Evolutionary conservation across 2,797 vertebrate species (phyloP).

Genomic region (Petrocephalus sullivani): DNA sequence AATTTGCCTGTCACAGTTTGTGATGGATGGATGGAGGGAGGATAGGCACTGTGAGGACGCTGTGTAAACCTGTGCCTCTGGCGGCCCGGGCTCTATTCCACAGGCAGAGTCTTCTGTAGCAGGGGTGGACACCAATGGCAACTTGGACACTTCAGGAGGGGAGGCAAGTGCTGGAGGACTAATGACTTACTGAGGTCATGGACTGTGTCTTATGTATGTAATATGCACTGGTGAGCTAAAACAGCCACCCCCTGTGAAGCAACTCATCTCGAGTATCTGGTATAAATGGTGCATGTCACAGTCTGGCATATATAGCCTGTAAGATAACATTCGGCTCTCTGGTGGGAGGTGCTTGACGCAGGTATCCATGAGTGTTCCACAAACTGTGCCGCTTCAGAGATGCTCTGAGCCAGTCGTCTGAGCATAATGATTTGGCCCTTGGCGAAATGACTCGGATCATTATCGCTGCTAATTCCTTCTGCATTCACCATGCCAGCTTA

Average conservation of each 20-base stretch:
- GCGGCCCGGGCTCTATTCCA: not conserved
- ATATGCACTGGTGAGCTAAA: not conserved
- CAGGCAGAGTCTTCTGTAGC: slow-evolving; percentile 23
- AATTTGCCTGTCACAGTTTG: not conserved
- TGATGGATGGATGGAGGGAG: not conserved
- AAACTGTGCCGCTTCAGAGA: not conserved
- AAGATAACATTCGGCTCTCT: not conserved
- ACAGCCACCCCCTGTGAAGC: not conserved
- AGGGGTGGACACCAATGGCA: slow-evolving; percentile 33
- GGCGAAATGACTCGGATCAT: not conserved
- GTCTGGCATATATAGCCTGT: not conserved
- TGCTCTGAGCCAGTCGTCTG: not conserved
- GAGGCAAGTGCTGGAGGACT: slow-evolving; percentile 25
- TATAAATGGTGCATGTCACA: not conserved
- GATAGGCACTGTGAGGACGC: not conserved
- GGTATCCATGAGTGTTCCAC: not conserved
- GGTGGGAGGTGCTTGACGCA: not conserved
- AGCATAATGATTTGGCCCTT: not conserved
- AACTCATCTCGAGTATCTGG: not conserved
- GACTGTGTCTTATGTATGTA: not conserved
- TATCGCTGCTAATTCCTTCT: not conserved
- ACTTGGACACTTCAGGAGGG: not conserved
- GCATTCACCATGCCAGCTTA: not conserved
- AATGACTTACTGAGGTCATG: not conserved
- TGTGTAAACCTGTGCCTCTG: not conserved